Conservation (phyloP, 2,113 vertebrate genomes). For the Numenius arquata region DNA sequence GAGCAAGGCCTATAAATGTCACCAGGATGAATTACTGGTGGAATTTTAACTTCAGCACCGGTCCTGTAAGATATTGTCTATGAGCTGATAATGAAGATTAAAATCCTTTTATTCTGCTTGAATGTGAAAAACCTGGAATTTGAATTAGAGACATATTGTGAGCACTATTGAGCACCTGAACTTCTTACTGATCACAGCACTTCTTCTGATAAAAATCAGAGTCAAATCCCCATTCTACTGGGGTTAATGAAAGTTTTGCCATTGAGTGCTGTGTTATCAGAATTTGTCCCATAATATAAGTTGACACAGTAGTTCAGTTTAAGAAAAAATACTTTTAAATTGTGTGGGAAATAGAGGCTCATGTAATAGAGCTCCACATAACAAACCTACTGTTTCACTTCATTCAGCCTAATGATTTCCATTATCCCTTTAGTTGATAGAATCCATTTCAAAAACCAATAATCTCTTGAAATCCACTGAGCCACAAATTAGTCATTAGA, state of each 20-base stretch:
- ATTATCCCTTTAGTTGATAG: slow-evolving; percentile 81
- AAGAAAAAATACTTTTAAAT: slow-evolving; percentile 59
- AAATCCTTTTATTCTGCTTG: slow-evolving; percentile 4
- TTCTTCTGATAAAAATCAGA: slow-evolving; percentile 4
- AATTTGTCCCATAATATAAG: not conserved
- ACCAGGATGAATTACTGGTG: not conserved
- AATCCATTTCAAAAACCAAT: slow-evolving; percentile 82
- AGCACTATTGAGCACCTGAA: not conserved
- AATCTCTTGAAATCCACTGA: slow-evolving; percentile 81
- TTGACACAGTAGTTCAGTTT: slow-evolving; percentile 15
- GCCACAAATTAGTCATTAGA: slow-evolving; percentile 83
- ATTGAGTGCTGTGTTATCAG: not conserved
- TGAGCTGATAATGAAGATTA: slow-evolving; percentile 45
- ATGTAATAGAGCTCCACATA: slow-evolving; percentile 51
- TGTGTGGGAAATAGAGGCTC: slow-evolving; percentile 46
- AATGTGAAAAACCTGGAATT: not conserved
- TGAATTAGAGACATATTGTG: not conserved
- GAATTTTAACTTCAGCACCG: not conserved
- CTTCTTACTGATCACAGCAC: not conserved
- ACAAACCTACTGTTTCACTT: slow-evolving; percentile 71
- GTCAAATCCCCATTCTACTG: not conserved
- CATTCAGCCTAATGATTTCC: slow-evolving; percentile 76
- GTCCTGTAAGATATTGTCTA: not conserved
- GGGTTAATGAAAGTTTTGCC: slow-evolving; percentile 23
- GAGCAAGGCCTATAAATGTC: not conserved